Evolutionary conservation across 1,140 invertebrate species (phyloP).

Genomic region (Oncopeltus fasciatus): DNA sequence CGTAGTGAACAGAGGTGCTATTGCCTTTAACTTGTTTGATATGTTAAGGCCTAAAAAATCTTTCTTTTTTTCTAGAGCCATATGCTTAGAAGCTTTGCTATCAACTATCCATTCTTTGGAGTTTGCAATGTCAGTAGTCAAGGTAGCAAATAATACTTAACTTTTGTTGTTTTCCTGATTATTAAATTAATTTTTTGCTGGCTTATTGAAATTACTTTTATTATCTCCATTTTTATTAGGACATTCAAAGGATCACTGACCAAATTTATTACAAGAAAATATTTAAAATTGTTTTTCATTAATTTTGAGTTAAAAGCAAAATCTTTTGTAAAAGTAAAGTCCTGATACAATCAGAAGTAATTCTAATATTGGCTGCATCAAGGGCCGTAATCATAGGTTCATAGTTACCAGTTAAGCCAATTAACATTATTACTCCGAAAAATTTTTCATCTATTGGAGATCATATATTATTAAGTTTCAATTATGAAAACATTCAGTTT

Average conservation of each 20-base stretch:
- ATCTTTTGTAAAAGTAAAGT: neutral
- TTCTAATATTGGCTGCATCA: neutral
- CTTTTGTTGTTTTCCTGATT: neutral
- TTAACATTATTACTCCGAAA: slow-evolving; percentile 5
- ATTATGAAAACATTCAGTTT: neutral
- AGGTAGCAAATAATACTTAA: neutral
- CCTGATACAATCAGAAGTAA: slow-evolving; percentile 7
- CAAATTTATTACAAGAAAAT: neutral
- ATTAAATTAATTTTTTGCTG: neutral
- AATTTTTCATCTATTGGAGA: slow-evolving; percentile 4
- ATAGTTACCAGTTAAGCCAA: slow-evolving; percentile 3
- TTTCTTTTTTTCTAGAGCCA: too few relatives aligned
- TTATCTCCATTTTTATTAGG: neutral
- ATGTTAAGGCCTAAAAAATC: too few relatives aligned
- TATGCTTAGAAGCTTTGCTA: too few relatives aligned
- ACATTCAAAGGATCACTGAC: neutral
- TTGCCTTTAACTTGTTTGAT: too few relatives aligned
- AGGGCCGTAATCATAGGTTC: slow-evolving; percentile 2
- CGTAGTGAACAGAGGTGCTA: too few relatives aligned
- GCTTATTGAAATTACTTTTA: neutral
- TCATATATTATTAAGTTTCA: neutral
- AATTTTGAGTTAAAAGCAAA: neutral
- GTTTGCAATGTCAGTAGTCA: neutral
- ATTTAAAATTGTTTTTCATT: neutral
- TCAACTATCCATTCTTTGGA: too few relatives aligned